Base-by-base conservation (phyloP, 2,113 vertebrate species). In the Glareola pratincola region DNA sequence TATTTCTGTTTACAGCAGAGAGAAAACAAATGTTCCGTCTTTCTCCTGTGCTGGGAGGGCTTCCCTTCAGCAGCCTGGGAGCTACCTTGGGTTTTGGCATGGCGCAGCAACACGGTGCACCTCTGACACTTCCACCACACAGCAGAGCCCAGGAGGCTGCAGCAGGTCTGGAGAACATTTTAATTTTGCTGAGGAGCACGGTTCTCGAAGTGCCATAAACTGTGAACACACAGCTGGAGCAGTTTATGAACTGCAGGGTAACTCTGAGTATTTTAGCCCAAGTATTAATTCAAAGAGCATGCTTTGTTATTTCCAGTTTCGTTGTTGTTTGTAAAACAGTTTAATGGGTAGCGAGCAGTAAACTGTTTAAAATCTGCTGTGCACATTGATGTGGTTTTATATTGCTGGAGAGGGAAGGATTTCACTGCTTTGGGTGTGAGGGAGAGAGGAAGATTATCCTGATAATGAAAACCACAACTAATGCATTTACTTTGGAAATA, bases 271-370 rank as follows among this genome's bases (percentile, higher is more conserved):
- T 96, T 97, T 97, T 94, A 94, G 92, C 94, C 82, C 85, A 56
- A 94, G 90, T 76, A 95, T 96, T 96, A 86, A 98, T 97, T 97
- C 94, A 95, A 95, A 96, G 97, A 94, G 94, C 90, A 74, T 94
- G 97, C 81, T 95, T 97, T 96, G 93, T 98, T 98, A 97, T 97
- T 98, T 98, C 96, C 97, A 96, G 95, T 91, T 84, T 91, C 97
- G 96, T 94, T 97, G 97, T 96, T 97, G 96, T 98, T 98, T 97
- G 96, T 88, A 74, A 97, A 97, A 93, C 72, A 72, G 83, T 95
- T 96, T 97, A 98, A 97, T 79, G 92, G 88, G 77, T 92, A 91
- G 81, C 77, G 91, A 96, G 66, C 96, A 92, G 74, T 88, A 96
- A 96, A 85, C 90, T 81, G 84, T 94, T 97, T 97, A 67, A 88